Conservation (phyloP, 2,797 vertebrate species). For the Petrocephalus schoutedeni region DNA sequence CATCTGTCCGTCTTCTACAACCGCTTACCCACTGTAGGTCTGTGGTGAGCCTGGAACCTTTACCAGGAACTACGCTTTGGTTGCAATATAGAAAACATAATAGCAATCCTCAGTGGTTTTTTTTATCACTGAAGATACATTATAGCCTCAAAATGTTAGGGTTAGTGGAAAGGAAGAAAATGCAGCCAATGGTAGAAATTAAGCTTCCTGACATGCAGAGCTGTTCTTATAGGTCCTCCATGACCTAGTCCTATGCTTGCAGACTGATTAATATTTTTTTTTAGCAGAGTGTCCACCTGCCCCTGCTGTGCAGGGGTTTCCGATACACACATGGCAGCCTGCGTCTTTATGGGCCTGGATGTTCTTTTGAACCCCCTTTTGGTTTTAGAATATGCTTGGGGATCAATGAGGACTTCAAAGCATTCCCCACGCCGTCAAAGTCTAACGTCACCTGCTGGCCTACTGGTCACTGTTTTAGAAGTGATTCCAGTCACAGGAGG, state of each 20-base stretch:
- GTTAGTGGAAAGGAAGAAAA: not conserved
- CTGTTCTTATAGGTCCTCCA: not conserved
- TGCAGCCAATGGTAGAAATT: not conserved
- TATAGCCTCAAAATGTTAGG: not conserved
- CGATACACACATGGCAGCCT: not conserved
- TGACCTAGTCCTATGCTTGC: not conserved
- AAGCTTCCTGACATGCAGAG: not conserved
- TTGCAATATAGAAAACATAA: not conserved
- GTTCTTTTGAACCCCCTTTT: conserved; percentile 72
- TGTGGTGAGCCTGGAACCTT: not conserved
- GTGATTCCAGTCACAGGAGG: conserved; percentile 63
- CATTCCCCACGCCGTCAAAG: conserved; percentile 37
- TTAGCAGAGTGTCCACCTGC: not conserved
- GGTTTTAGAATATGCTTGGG: conserved; percentile 74
- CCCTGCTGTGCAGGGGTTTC: not conserved
- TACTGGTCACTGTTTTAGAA: conserved; percentile 75
- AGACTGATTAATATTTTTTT: not conserved
- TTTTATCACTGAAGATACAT: not conserved
- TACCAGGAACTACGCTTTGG: not conserved
- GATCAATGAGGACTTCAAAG: conserved; percentile 82
- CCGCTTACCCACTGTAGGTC: not conserved
- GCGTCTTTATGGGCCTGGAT: conserved; percentile 58
- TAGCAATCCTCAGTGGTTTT: not conserved
- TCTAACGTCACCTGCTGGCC: conserved; percentile 67
- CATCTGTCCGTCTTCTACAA: not conserved